Evolutionary conservation across 30 jellyfish, hydroid and myxozoan genomes (phyloP).

Genomic region (Pseudorhiza aurosa): DNA sequence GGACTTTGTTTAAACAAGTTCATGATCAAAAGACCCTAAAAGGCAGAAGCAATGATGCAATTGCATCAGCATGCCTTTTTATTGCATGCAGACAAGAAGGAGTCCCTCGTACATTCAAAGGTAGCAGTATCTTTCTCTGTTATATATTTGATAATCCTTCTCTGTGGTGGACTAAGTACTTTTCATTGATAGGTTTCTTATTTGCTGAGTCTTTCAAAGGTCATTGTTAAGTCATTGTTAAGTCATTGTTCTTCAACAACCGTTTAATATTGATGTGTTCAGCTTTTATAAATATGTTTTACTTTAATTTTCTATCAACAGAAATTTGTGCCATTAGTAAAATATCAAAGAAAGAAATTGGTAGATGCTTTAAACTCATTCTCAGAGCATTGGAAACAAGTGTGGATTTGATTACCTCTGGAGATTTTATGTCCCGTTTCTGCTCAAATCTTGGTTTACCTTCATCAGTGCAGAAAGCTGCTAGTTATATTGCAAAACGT

Average conservation of each 20-base stretch:
- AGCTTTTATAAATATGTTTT: too few relatives aligned
- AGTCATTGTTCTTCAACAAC: background rate
- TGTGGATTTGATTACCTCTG: constrained; percentile 94
- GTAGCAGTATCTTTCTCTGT: constrained; percentile 39
- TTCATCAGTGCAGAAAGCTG: constrained; percentile 83
- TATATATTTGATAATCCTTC: too few relatives aligned
- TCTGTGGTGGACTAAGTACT: too few relatives aligned
- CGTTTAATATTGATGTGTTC: too few relatives aligned
- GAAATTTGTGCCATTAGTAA: constrained; percentile 99
- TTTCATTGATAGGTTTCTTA: too few relatives aligned
- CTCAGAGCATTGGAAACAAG: constrained; percentile 90
- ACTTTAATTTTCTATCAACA: too few relatives aligned
- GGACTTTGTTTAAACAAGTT: constrained; percentile 88
- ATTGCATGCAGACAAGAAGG: constrained; percentile 99
- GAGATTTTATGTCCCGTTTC: constrained; percentile 96
- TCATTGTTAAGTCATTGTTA: too few relatives aligned
- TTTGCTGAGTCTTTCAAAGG: background rate
- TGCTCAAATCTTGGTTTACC: constrained; percentile 93
- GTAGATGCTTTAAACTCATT: constrained; percentile 95
- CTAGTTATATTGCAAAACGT: constrained; percentile 80
- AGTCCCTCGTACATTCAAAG: constrained; percentile 98
- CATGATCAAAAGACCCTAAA: constrained; percentile 92
- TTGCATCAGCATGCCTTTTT: constrained; percentile 97
- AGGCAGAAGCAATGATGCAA: constrained; percentile 98
- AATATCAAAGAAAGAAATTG: constrained; percentile 94